Base-by-base conservation (phyloP, 2,888 invertebrate species). In the Athalia rosae region DNA sequence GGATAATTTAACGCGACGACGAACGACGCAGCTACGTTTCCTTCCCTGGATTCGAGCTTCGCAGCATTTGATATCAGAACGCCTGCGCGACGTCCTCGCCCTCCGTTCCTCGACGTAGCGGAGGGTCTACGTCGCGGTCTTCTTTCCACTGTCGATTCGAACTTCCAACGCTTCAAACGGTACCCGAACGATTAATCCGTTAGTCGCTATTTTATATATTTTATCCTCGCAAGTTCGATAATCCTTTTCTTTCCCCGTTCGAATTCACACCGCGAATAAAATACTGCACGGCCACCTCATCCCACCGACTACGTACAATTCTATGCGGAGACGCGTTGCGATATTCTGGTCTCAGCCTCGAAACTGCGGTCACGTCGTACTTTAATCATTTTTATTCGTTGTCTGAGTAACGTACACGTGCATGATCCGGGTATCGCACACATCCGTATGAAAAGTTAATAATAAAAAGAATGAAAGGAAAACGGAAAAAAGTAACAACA, bases 71-170 rank as follows among this genome's bases (percentile, higher is more conserved):
- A 61, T 8, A 13, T 15, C 13, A 13, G 13, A 28, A 71, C 71
- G 71, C 71, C 71, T 71, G 71, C 71, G 71, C 71, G 71, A 58
- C 45, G 41, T 45, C 43, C 50, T 56, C 56, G 53, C 53, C 43
- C 15, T 56, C 58, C 50, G 50, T n/a, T 13, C 4, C 3, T n/a
- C 13, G 13, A 8, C 28, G 8, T 59, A 59, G 0, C 3, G 7
- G n/a, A 59, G 59, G n/a, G n/a, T n/a, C 59, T 9, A 15, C 4
- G 1, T 8, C 15, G 53, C n/a, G 53, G 53, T 8, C 11, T 53
- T 53, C 53, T 53, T 11, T 3, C n/a, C 53, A n/a, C 11, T 4
- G n/a, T 53, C n/a, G 53, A 28, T 28, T 28, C 28, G n/a, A 28
- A 28, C 28, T 28, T 28, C 28, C 28, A 28, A 28, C 28, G 28